phyloP scores from a whole-genome alignment of 1,140 invertebrate species.

The Philopotamus ludificatus region DNA sequence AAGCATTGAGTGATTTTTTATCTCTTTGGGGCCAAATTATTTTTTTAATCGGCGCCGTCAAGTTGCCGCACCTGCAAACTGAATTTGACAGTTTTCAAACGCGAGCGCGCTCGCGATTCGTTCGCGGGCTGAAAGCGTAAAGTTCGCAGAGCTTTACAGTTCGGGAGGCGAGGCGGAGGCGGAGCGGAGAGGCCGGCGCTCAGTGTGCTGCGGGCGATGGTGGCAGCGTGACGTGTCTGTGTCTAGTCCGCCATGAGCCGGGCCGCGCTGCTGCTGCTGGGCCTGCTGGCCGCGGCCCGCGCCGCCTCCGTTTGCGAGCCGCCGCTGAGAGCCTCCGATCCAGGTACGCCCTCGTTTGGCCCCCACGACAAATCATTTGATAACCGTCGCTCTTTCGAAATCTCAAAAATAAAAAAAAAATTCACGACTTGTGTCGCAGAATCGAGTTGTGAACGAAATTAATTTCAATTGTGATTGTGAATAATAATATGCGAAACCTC shows the following conservation, averaged over 20 bases:
- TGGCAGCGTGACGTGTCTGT: conserved; percentile 1
- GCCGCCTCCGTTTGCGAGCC: neutral
- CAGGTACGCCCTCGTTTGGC: neutral
- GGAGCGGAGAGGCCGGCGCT: too few species aligned
- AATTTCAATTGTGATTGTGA: neutral
- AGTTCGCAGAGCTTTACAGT: too few species aligned
- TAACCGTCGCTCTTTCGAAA: neutral
- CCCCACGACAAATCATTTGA: neutral
- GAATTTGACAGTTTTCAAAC: too few species aligned
- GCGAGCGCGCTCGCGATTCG: too few species aligned
- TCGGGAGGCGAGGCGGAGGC: too few species aligned
- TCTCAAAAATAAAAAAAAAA: neutral
- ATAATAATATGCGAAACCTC: neutral
- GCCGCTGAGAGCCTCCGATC: neutral
- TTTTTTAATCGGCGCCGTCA: too few species aligned
- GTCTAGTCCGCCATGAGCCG: neutral
- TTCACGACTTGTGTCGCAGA: neutral
- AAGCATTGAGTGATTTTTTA: too few species aligned
- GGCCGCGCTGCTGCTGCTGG: neutral
- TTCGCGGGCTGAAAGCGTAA: too few species aligned
- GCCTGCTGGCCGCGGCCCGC: neutral
- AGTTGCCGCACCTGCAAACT: too few species aligned
- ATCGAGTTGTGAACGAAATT: neutral
- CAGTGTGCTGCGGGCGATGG: conserved; percentile 7
- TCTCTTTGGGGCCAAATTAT: too few species aligned